phyloP scores from a whole-genome alignment of 2,888 invertebrate genomes.

The Geophilus truncorum region DNA sequence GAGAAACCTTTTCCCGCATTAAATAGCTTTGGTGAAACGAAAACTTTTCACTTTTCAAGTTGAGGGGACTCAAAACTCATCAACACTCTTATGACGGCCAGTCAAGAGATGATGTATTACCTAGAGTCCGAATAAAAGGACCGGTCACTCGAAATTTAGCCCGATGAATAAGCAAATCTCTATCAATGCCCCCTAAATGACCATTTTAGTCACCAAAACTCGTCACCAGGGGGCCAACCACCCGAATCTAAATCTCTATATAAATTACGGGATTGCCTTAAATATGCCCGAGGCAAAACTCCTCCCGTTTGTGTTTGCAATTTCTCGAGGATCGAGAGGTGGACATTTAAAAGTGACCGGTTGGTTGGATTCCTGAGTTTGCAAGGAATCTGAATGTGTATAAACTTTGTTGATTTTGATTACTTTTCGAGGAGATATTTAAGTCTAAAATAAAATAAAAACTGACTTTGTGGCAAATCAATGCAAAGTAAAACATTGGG shows the following conservation, averaged over 20 bases:
- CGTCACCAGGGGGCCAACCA: not conserved
- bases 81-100: not conserved
- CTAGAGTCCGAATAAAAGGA: not conserved
- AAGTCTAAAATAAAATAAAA: too few species aligned
- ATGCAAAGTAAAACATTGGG: too few species aligned
- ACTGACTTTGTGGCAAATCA: too few species aligned
- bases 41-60: not conserved
- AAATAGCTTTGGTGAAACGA: not conserved
- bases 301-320: not conserved
- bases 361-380: too few species aligned
- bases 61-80: not conserved
- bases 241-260: not conserved
- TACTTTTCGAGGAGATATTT: too few species aligned
- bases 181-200: not conserved
- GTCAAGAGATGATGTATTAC: slow-evolving; percentile 13
- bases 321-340: too few species aligned
- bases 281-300: not conserved
- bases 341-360: not conserved
- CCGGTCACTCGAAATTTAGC: slow-evolving; percentile 14
- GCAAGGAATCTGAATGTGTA: too few species aligned
- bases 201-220: not conserved
- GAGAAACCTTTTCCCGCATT: not conserved
- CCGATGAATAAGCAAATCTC: slow-evolving; percentile 18
- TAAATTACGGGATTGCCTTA: not conserved
- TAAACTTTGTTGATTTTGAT: too few species aligned